Percentiles rank a stretch among this genome's conserved stretches.
phyloP scores from a whole-genome alignment of 2,113 vertebrate species.

The Alouatta palliata region DNA sequence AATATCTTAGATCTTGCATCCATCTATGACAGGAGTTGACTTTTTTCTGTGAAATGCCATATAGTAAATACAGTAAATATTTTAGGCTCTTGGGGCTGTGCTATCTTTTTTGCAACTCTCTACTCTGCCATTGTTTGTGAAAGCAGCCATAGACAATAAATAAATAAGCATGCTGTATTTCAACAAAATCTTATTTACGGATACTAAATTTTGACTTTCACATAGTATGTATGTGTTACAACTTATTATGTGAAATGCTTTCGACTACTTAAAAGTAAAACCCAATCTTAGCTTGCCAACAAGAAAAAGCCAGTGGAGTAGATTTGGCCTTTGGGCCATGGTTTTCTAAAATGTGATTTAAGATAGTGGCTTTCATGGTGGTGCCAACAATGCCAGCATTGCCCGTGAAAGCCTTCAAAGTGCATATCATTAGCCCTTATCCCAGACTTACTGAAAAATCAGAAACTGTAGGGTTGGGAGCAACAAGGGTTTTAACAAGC shows the following conservation, averaged over 20 bases:
- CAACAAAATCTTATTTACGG: neutral
- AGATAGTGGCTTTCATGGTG: neutral
- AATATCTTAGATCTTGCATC: neutral
- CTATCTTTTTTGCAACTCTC: neutral
- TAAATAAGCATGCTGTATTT: neutral
- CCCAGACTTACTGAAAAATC: too few relatives aligned
- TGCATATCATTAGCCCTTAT: neutral
- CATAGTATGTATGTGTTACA: neutral
- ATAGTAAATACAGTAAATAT: neutral
- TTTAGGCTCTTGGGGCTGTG: neutral
- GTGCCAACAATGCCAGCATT: neutral
- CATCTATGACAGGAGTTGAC: neutral
- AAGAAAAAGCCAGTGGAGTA: neutral
- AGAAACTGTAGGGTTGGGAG: neutral
- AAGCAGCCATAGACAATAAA: neutral
- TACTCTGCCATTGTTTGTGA: neutral
- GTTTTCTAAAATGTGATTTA: neutral
- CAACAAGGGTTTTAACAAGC: neutral
- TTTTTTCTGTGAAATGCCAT: neutral
- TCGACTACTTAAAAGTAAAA: neutral
- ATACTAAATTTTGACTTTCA: neutral
- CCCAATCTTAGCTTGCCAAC: neutral
- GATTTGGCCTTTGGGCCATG: neutral
- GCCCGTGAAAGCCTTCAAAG: neutral
- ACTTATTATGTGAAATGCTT: neutral